Conservation (phyloP, 2,888 invertebrate genomes). For the Adelognathus sp. region DNA sequence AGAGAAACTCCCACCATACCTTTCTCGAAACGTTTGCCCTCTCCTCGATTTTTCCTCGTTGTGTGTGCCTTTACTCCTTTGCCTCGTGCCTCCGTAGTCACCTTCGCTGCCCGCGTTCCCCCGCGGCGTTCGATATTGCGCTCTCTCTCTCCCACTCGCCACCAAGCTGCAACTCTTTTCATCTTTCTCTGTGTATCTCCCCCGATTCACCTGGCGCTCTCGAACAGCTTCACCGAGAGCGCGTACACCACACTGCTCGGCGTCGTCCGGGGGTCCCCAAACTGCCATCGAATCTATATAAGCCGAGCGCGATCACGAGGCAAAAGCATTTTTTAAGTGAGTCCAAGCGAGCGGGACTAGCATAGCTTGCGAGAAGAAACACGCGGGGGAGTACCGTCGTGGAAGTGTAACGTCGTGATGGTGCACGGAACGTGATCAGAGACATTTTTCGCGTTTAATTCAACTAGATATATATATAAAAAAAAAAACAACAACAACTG, state of each 20-base stretch:
- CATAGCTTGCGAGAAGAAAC: constrained; percentile 31
- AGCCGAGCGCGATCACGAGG: constrained; percentile 71
- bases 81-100: not conserved
- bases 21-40: constrained; percentile 33
- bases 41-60: constrained; percentile 10
- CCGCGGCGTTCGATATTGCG: constrained; percentile 25
- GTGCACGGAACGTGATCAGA: constrained; percentile 67
- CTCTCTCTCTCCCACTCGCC: constrained; percentile 24
- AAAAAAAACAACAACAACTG: not conserved
- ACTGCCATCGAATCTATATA: constrained; percentile 79
- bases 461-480: not conserved
- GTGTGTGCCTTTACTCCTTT: constrained; percentile 13
- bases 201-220: constrained; percentile 71
- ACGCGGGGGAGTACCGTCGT: constrained; percentile 37
- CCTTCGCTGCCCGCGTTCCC: not conserved
- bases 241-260: too few relatives aligned
- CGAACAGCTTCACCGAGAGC: constrained; percentile 33
- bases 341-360: constrained; percentile 46
- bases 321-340: constrained; percentile 77
- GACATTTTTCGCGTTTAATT: constrained; percentile 8
- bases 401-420: constrained; percentile 66
- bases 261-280: too few relatives aligned
- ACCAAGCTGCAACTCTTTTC: constrained; percentile 59
- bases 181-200: constrained; percentile 63
- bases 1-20: too few relatives aligned